Base-by-base conservation (phyloP, 2,888 invertebrate species). In the Mythimna vitellina region DNA sequence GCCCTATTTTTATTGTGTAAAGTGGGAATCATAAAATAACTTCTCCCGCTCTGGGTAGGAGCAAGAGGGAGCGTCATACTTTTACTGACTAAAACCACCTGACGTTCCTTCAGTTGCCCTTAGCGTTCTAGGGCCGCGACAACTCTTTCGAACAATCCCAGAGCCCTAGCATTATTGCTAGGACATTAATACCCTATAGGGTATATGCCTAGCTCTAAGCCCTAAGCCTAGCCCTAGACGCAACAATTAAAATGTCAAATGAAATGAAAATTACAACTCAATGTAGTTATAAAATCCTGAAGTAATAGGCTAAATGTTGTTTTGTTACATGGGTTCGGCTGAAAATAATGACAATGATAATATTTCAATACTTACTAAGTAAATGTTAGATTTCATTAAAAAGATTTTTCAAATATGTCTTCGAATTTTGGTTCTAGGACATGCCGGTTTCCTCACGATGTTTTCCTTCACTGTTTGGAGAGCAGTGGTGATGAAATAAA, bases 341-440 rank as follows among this genome's bases (percentile, higher is more conserved):
- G 70, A 17, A 38, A 42, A 42, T 29, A 32, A 25, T 35, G 20
- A 9, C 51, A 57, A 58, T 42, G 22, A 71, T 42, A n/a, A 70
- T 53, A 70, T 70, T 77, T 53, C n/a, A 70, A 69, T 54, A 42
- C 54, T 65, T 46, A 17, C 17, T 9, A 8, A 38, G 14, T 29
- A 42, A 70, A 42, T 69, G 25, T 76, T 35, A 9, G 32, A n/a
- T 42, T 68, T 67, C 29, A 66, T 74, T 71, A 63, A 46, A 53
- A 76, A 38, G 12, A 68, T 22, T 42, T 53, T 67, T 54, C 17
- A 54, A 69, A 67, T 14, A 42, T 54, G 7, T 46, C 46, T 35
- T 35, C 9, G 35, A 9, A 35, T 35, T 35, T 35, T 32, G 32
- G 32, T 32, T 7, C 4, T 25, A 25, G 25, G 25, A 25, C 25